Evolutionary conservation across 2,888 invertebrate species (phyloP).

Genomic region (Nomada goodeniana): DNA sequence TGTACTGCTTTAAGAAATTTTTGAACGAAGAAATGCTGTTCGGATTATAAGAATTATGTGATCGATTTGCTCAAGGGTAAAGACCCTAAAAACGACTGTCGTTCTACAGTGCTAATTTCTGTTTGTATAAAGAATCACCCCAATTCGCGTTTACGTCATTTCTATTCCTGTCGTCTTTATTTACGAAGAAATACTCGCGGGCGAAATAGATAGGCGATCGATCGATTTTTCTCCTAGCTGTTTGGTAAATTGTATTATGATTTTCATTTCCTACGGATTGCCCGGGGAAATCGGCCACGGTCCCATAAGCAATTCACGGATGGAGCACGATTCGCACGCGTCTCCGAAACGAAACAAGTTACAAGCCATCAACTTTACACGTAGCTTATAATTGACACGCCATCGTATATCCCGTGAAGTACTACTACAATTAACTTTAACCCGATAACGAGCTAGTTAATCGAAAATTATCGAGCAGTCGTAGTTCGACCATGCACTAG

Average conservation of each 20-base stretch:
- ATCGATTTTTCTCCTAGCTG: slow-evolving; percentile 41
- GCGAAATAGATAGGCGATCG: neutral
- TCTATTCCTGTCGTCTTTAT: neutral
- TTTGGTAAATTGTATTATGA: slow-evolving; percentile 40
- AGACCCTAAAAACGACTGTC: neutral
- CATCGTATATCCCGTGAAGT: slow-evolving; percentile 14
- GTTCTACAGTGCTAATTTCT: neutral
- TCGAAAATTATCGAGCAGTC: neutral
- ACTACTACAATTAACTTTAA: slow-evolving; percentile 46
- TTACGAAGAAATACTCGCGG: neutral
- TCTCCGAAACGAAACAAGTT: slow-evolving; percentile 37
- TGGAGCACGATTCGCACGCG: slow-evolving; percentile 14
- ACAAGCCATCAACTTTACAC: slow-evolving; percentile 27
- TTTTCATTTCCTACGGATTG: slow-evolving; percentile 48
- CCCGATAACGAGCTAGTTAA: slow-evolving; percentile 4
- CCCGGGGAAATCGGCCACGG: slow-evolving; percentile 42
- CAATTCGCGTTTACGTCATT: too few species aligned
- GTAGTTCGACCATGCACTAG: neutral
- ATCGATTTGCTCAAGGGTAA: neutral
- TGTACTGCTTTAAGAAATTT: too few species aligned
- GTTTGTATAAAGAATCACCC: neutral
- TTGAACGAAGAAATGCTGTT: too few species aligned
- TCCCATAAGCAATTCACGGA: slow-evolving; percentile 49
- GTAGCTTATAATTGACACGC: slow-evolving; percentile 43
- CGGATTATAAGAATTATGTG: too few species aligned